Evolutionary conservation across 2,113 vertebrate species (phyloP), one percentile per base, ranked within the genome.

Genomic region (Geothlypis trichas): DNA sequence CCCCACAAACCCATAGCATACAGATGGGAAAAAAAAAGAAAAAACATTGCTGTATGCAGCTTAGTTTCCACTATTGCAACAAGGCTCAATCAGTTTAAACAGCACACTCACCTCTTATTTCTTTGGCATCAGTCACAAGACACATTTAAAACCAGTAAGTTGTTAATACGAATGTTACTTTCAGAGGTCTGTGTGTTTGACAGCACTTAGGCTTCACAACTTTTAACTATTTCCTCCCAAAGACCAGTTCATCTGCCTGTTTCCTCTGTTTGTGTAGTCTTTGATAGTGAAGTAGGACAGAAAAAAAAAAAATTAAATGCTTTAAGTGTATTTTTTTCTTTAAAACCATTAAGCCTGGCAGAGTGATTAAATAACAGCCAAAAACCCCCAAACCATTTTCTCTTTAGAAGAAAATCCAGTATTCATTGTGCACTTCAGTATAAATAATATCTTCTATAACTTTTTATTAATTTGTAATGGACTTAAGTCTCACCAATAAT

Each of bases 151-250:
- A 81, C 27, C 2, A 83, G n/a, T 37, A 39, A 78, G 24, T 16
- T 81, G 35, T 57, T 84, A 75, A 66, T 27, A 51, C 2, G 11
- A 86, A 85, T 0, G 0, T 55, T 87, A 90, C 46, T 88, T 89
- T 74, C 69, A 76, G 31, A 88, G 9, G 74, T 79, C 68, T 92
- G 67, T 81, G 37, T 23, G 2, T 84, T 92, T 84, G 80, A 54
- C 57, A 90, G 46, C 4, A 28, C 68, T 75, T 52, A 24, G 27
- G 44, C 65, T 92, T 39, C 65, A 73, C 65, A 67, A 33, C 57
- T 95, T 91, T 90, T 77, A 95, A 96, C 87, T 79, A 39, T 90
- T 93, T 96, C 82, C 91, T 97, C 87, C 75, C 4, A 11, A 35
- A 94, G 37, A 76, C 16, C 35, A 87, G 57, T 28, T 95, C 91